Evolutionary conservation across 2,888 invertebrate species (phyloP).

Genomic region (Melipona beecheii): DNA sequence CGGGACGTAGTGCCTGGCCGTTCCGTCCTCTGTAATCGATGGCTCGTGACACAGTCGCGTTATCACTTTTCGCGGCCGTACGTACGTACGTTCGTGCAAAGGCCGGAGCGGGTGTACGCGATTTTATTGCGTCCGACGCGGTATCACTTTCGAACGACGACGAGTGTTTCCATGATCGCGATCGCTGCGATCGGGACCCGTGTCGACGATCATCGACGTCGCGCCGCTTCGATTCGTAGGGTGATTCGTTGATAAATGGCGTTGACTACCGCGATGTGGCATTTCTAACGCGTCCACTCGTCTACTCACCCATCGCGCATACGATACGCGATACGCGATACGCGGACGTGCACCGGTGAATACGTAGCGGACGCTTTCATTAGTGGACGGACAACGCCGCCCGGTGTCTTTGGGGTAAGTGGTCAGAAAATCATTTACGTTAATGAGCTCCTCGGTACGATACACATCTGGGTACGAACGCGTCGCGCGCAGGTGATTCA

Average conservation of each 20-base stretch:
- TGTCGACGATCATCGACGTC: not conserved
- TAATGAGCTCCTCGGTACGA: slow-evolving; percentile 21
- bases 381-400: not conserved
- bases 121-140: slow-evolving; percentile 34
- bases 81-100: too few species aligned
- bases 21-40: slow-evolving; percentile 59
- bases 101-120: not conserved
- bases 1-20: slow-evolving; percentile 49
- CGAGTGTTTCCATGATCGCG: slow-evolving; percentile 5
- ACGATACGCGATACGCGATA: too few species aligned
- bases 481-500: slow-evolving; percentile 25
- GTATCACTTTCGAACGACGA: slow-evolving; percentile 26
- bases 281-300: not conserved
- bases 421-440: slow-evolving; percentile 49
- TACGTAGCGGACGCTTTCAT: slow-evolving; percentile 10
- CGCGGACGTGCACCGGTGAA: not conserved
- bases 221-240: not conserved
- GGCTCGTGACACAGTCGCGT: slow-evolving; percentile 51
- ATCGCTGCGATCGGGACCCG: not conserved
- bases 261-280: not conserved
- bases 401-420: slow-evolving; percentile 21
- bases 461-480: not conserved
- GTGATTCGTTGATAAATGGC: slow-evolving; percentile 15
- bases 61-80: slow-evolving; percentile 52
- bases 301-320: not conserved